These are phyloP conservation scores for Trypoxylus dichotomus DNA, from an alignment of 1,140 invertebrate genomes.

Conservation along the genomic window DNA sequence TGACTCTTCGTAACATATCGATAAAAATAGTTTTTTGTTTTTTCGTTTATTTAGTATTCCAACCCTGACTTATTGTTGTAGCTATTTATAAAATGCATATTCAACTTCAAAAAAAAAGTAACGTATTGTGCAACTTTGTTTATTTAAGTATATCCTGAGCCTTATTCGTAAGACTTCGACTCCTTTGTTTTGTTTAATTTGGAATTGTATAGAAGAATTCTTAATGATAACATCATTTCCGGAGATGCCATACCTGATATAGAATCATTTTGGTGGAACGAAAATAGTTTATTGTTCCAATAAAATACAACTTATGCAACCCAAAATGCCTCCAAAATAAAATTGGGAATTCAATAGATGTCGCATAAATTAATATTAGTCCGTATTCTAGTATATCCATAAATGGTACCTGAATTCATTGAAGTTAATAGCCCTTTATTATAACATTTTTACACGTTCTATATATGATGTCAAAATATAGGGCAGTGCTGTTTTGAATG, in stretches of 20 bases:
- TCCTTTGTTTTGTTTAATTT: conserved; percentile 9
- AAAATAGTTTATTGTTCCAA: too few relatives aligned
- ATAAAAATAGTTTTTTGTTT: background rate
- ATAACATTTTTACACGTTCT: background rate
- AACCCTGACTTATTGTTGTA: background rate
- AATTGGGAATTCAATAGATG: too few relatives aligned
- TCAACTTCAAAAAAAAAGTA: background rate
- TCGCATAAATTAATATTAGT: too few relatives aligned
- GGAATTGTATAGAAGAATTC: background rate
- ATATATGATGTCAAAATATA: background rate
- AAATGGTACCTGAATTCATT: too few relatives aligned
- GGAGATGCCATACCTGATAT: background rate
- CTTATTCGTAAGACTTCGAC: background rate
- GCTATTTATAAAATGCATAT: conserved; percentile 19
- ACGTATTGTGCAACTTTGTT: background rate
- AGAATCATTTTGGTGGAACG: too few relatives aligned
- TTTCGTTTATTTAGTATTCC: background rate
- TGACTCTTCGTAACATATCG: background rate
- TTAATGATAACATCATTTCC: background rate
- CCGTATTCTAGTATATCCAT: too few relatives aligned
- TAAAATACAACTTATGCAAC: too few relatives aligned
- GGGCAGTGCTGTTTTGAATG: background rate
- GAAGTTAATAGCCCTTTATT: too few relatives aligned
- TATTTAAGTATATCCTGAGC: background rate
- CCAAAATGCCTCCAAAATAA: too few relatives aligned